Percentiles rank a stretch among this genome's conserved stretches.
These are phyloP conservation scores for Onychostoma macrolepis DNA, from an alignment of 2,113 vertebrate genomes.

Conservation along the genomic window DNA sequence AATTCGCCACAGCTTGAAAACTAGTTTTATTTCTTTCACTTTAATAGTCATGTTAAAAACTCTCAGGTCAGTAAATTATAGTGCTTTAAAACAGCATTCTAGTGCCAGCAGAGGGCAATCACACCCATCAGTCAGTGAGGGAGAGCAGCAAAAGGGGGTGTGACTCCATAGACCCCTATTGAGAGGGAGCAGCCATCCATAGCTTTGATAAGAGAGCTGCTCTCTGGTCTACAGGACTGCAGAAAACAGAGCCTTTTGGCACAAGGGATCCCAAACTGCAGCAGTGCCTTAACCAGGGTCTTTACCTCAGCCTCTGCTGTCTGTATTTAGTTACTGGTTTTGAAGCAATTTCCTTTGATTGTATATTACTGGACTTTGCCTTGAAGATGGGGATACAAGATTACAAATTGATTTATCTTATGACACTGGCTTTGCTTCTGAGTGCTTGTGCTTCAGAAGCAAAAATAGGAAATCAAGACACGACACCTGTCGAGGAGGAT, in stretches of 20 bases:
- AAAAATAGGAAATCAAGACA: slow-evolving; percentile 35
- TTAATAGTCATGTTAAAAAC: too few species aligned
- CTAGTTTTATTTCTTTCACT: neutral
- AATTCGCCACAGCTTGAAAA: neutral
- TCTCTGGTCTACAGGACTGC: slow-evolving; percentile 68
- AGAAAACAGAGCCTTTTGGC: slow-evolving; percentile 63
- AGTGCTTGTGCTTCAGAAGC: slow-evolving; percentile 24
- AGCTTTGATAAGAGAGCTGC: slow-evolving; percentile 64
- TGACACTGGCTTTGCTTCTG: slow-evolving; percentile 41
- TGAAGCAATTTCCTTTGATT: neutral
- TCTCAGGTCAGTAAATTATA: neutral
- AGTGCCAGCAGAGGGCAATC: slow-evolving; percentile 55
- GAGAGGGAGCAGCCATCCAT: slow-evolving; percentile 72
- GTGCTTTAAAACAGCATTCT: neutral
- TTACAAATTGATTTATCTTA: slow-evolving; percentile 31
- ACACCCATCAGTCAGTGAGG: neutral
- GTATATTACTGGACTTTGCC: slow-evolving; percentile 3
- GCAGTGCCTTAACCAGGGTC: slow-evolving; percentile 25
- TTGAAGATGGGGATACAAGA: slow-evolving; percentile 46
- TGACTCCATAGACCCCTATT: slow-evolving; percentile 43
- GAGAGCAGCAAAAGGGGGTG: slow-evolving; percentile 36
- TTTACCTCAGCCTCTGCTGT: slow-evolving; percentile 8
- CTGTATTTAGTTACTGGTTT: neutral
- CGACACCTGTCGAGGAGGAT: slow-evolving; percentile 1
- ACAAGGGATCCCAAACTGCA: slow-evolving; percentile 43